Base-by-base conservation (phyloP, 2,888 invertebrate genomes). In the Pristionchus maxplancki region DNA sequence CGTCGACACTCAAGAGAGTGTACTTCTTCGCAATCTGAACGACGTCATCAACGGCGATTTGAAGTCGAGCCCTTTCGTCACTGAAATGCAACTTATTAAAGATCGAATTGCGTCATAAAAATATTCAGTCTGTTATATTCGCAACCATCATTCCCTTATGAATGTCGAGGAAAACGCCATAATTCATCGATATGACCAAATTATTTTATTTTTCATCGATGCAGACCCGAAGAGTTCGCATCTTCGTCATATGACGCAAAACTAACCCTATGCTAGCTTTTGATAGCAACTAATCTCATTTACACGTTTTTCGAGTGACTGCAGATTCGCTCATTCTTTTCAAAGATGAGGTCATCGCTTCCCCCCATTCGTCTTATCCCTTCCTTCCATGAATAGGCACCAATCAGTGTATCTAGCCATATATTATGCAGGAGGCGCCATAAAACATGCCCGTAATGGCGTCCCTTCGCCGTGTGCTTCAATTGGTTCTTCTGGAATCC, bases 61-160 rank as follows among this genome's bases (percentile, higher is more conserved):
- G 99, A 74, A 99, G 95, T 92, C 97, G 97, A 0, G 99, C 99
- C 91, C 99, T 96, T 88, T 98, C 95, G 95, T 99, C 99, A 0
- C 97, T 96, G 94, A 67, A 95, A 93, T 37, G 24, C 13, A 31
- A 74, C 34, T 34, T 17, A 74, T 74, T 74, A 48, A 31, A 17
- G 40, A 3, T 4, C 20, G 15, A 74, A n/a, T n/a, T n/a, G n/a
- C n/a, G n/a, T n/a, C n/a, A n/a, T n/a, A n/a, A n/a, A n/a, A n/a
- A n/a, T n/a, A n/a, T n/a, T n/a, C n/a, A n/a, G n/a, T n/a, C n/a
- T n/a, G n/a, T n/a, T n/a, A n/a, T n/a, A n/a, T n/a, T n/a, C n/a
- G n/a, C n/a, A n/a, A n/a, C n/a, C 50, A 50, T 20, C 50, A 15
- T 78, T 78, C n/a, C n/a, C n/a, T n/a, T n/a, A n/a, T n/a, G n/a